Base-by-base conservation (phyloP, 2,113 vertebrate species). In the Sylvietta virens region DNA sequence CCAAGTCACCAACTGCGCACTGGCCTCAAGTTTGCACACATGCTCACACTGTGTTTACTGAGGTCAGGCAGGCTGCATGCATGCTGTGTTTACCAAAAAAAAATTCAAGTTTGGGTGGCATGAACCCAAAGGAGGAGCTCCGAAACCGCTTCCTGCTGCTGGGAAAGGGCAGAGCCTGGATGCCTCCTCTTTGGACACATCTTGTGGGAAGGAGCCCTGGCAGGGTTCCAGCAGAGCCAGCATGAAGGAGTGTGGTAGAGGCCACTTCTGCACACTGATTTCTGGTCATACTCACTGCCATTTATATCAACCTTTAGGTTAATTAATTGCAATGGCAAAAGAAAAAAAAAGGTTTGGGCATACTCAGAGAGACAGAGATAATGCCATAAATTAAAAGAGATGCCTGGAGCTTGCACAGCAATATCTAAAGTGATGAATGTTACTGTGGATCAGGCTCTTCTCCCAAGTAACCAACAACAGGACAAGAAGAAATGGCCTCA, bases 1-100 rank as follows among this genome's bases (percentile, higher is more conserved):
- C 77, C 37, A 53, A 70, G 88, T 33, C 92, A 54, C 11, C 3
- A 78, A 3, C 42, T 10, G 84, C 1, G 4, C 0, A 0, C 24
- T 64, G 67, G 40, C 4, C 0, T 67, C 70, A 24, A 31, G 35
- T 31, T 93, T 40, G 45, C 30, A 4, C 73, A 44, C 19, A 40
- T 0, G 1, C 39, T 82, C 44, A 21, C 0, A 0, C 61, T 71
- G 17, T 76, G 7, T 92, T 90, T 92, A 81, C 73, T 22, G 31
- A 86, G 90, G 67, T 73, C 67, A 51, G 62, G 53, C 11, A 61
- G 81, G 69, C 69, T 77, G 42, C 69, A n/a, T 2, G 2, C 54
- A 18, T 45, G 60, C 65, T 74, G 39, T 51, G 58, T 82, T 93
- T 92, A 82, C 45, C 4, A 61, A 47, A 69, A 70, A 58, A 78